Evolutionary conservation across 2,888 invertebrate genomes (phyloP).

Genomic region (Selenia dentaria): DNA sequence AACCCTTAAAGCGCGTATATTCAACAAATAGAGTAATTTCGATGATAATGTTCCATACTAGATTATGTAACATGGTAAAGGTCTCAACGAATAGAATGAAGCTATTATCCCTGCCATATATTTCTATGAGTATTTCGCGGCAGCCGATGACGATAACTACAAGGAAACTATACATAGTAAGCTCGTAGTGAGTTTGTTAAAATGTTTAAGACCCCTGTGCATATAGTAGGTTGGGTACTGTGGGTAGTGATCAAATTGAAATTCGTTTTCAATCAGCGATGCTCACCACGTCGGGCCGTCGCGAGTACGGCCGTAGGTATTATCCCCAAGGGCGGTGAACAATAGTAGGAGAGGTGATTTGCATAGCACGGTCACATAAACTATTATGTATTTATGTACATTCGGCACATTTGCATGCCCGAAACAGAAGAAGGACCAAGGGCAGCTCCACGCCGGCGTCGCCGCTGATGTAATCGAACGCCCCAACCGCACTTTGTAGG

Average conservation of each 20-base stretch:
- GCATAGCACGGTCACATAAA: slow-evolving; percentile 60
- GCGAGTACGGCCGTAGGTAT: slow-evolving; percentile 49
- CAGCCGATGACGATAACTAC: slow-evolving; percentile 29
- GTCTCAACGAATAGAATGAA: slow-evolving; percentile 44
- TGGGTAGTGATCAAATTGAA: slow-evolving; percentile 61
- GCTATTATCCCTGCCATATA: slow-evolving; percentile 43
- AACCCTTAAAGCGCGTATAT: slow-evolving; percentile 34
- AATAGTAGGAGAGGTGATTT: slow-evolving; percentile 76
- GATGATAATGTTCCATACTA: slow-evolving; percentile 44
- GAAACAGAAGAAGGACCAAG: slow-evolving; percentile 61
- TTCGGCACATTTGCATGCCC: slow-evolving; percentile 77
- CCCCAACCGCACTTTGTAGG: slow-evolving; percentile 22
- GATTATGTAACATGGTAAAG: slow-evolving; percentile 28
- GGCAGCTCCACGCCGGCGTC: slow-evolving; percentile 57
- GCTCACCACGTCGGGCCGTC: slow-evolving; percentile 59
- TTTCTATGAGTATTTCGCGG: slow-evolving; percentile 42
- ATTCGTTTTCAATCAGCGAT: slow-evolving; percentile 67
- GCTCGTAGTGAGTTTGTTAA: slow-evolving; percentile 28
- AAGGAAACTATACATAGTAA: slow-evolving; percentile 2
- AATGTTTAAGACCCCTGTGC: slow-evolving; percentile 52
- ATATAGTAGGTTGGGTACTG: slow-evolving; percentile 36
- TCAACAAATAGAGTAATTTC: slow-evolving; percentile 46
- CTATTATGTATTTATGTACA: slow-evolving; percentile 51
- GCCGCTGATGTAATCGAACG: slow-evolving; percentile 71
- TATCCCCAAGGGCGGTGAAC: slow-evolving; percentile 76